These are phyloP conservation scores for Madoqua kirkii DNA, from an alignment of 2,113 vertebrate species.

Conservation along the genomic window DNA sequence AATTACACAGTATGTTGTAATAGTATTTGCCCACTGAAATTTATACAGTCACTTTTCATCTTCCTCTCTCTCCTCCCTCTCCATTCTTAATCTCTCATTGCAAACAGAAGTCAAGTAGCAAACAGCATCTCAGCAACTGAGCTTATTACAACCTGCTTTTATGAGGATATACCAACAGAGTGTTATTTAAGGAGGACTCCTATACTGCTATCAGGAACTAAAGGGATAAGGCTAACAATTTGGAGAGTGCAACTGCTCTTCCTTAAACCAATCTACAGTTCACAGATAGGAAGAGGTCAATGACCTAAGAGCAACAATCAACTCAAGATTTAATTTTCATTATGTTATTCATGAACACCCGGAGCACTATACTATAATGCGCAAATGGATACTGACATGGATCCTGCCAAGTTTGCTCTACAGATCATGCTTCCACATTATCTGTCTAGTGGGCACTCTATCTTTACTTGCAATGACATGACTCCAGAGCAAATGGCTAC, in stretches of 20 bases:
- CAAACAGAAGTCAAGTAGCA: slow-evolving; percentile 84
- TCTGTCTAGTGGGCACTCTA: slow-evolving; percentile 92
- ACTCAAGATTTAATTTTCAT: slow-evolving; percentile 88
- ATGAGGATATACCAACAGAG: slow-evolving; percentile 79
- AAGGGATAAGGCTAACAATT: slow-evolving; percentile 77
- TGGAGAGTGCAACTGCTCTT: slow-evolving; percentile 77
- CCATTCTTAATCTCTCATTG: slow-evolving; percentile 76
- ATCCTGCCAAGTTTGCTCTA: slow-evolving; percentile 97
- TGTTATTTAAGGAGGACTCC: slow-evolving; percentile 77
- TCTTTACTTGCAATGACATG: slow-evolving; percentile 94
- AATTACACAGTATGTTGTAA: background rate
- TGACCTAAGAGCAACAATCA: slow-evolving; percentile 79
- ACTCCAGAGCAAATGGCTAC: slow-evolving; percentile 94
- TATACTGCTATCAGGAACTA: slow-evolving; percentile 71
- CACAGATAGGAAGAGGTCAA: slow-evolving; percentile 82
- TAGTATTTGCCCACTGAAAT: slow-evolving; percentile 66
- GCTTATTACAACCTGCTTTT: slow-evolving; percentile 78
- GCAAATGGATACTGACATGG: slow-evolving; percentile 98
- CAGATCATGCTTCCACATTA: slow-evolving; percentile 92
- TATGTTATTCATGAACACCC: slow-evolving; percentile 94
- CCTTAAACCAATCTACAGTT: slow-evolving; percentile 77
- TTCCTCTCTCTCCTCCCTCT: slow-evolving; percentile 30
- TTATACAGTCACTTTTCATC: slow-evolving; percentile 75
- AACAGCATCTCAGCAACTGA: slow-evolving; percentile 77
- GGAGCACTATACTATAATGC: slow-evolving; percentile 98